Conservation (phyloP, 2,797 vertebrate species). For the Molossus molossus region DNA sequence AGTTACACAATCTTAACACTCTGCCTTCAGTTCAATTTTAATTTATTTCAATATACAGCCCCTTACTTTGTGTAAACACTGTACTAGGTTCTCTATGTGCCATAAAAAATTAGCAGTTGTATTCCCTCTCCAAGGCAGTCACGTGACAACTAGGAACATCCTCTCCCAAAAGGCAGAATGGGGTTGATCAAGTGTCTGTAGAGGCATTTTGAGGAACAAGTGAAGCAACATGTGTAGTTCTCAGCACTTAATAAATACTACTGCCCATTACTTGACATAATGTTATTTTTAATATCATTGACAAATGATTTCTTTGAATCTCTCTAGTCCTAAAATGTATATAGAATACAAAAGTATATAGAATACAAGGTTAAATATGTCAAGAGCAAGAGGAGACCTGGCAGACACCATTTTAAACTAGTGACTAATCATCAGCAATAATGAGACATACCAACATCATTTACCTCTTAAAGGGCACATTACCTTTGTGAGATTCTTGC, state of each 20-base stretch:
- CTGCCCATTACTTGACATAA: background rate
- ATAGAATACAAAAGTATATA: background rate
- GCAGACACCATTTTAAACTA: background rate
- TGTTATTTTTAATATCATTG: constrained; percentile 44
- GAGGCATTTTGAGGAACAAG: background rate
- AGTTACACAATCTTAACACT: background rate
- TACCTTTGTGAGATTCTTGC: background rate
- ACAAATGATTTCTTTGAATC: background rate
- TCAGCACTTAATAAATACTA: background rate
- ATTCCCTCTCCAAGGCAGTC: background rate
- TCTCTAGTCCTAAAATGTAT: background rate
- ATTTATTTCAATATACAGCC: background rate
- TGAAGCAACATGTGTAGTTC: background rate
- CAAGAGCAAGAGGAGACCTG: background rate
- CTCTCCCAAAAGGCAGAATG: constrained; percentile 2
- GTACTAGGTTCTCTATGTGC: background rate
- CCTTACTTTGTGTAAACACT: background rate
- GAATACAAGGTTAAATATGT: background rate
- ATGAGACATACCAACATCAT: background rate
- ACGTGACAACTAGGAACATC: background rate
- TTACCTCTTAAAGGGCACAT: background rate
- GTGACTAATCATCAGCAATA: background rate
- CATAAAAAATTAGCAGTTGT: background rate
- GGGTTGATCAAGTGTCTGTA: background rate
- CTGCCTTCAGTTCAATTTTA: constrained; percentile 45